Conservation (phyloP, 2,113 vertebrate genomes). For the Microcebus ravelobensis region DNA sequence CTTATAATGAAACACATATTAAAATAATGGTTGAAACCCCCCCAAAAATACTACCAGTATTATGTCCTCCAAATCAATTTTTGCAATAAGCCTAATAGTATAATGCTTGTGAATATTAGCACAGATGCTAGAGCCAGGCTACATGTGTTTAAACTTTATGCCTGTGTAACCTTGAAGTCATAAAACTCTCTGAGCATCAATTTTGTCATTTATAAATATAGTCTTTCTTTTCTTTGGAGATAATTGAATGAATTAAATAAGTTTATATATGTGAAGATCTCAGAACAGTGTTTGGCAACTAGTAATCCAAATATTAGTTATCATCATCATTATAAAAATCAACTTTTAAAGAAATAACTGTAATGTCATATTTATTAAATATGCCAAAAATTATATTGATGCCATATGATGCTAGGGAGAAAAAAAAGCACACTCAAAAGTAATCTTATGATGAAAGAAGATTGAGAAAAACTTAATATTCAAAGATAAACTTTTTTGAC, state of each 20-base stretch:
- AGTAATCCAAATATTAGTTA: not conserved
- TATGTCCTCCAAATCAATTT: not conserved
- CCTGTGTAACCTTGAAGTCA: not conserved
- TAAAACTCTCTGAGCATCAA: not conserved
- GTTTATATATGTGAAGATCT: not conserved
- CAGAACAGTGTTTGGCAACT: not conserved
- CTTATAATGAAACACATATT: not conserved
- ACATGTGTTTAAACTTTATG: not conserved
- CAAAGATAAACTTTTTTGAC: not conserved
- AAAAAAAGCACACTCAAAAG: not conserved
- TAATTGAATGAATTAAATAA: not conserved
- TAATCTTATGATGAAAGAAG: not conserved
- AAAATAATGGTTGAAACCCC: not conserved
- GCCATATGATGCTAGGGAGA: not conserved
- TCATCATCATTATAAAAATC: not conserved
- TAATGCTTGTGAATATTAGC: not conserved
- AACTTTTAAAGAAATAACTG: not conserved
- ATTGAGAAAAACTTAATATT: not conserved
- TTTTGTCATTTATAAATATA: not conserved
- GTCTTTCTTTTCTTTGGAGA: not conserved
- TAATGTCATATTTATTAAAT: not conserved
- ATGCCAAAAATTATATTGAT: not conserved
- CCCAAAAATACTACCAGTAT: not conserved
- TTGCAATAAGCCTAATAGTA: not conserved
- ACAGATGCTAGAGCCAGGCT: not conserved